Evolutionary conservation across 1,140 invertebrate species (phyloP), one percentile per base, ranked within the genome.

Genomic region (Pseudomyrmex pallidus): DNA sequence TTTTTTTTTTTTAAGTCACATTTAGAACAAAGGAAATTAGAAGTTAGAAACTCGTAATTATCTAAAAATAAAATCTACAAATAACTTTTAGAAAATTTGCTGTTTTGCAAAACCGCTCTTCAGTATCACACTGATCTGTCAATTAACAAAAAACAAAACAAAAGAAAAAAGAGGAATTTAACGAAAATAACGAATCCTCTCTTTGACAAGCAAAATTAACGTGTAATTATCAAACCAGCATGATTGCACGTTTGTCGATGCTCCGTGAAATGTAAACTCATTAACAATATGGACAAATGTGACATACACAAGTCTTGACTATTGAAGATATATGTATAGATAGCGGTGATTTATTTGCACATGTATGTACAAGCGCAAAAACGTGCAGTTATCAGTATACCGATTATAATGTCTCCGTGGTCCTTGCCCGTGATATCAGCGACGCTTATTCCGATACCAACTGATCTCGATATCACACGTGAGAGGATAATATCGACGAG

Each of bases 181-280:
- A 68, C 35, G 50, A 57, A 63, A 85, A 85, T 87, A 88, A 77
- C 67, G 61, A 66, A 83, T 83, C 67, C 67, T 48, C 62, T 57
- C 63, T 83, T 85, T 50, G 64, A 48, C 83, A 57, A 82, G 76
- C 82, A 82, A 73, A 84, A 86, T 84, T 63, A 35, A 80, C 48
- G 54, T 12, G 80, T 84, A 88, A 89, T 88, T 88, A 88, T 61
- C 61, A 17, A 46, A 17, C 13, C 35, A 35, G 17, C 74, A 13
- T 46, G 25, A n/a, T 57, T 17, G 62, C 48, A 57, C 68, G 62
- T 84, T 80, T 50, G 64, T 80, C 74, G 82, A 84, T 54, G 61
- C 56, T 56, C 20, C 54, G 5, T 10, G 57, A 13, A 77, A 82
- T n/a, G 2, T 22, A 64, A 57, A 54, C 20, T 13, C n/a, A n/a